A percentile compares a stretch with the other conserved stretches of the same genome.
Evolutionary conservation across 2,113 vertebrate genomes (phyloP).

Genomic region (Anhinga anhinga): DNA sequence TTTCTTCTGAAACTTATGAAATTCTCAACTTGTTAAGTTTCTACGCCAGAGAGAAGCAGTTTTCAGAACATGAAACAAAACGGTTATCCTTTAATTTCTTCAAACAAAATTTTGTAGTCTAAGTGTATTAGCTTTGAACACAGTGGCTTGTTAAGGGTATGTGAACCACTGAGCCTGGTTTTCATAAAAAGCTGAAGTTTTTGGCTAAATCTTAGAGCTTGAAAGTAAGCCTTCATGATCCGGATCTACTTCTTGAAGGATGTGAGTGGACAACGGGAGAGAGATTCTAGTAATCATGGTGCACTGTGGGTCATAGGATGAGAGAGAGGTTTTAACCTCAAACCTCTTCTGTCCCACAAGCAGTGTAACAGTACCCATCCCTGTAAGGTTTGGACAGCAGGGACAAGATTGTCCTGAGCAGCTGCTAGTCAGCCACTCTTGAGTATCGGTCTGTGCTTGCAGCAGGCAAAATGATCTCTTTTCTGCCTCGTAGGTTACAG

Average conservation of each 20-base stretch:
- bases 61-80: background rate
- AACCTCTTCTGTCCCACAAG: background rate
- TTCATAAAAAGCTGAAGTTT: background rate
- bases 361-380: background rate
- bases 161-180: background rate
- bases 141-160: background rate
- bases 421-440: background rate
- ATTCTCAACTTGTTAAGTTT: background rate
- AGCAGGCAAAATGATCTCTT: background rate
- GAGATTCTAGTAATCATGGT: background rate
- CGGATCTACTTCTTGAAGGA: background rate
- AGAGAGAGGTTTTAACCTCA: background rate
- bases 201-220: background rate
- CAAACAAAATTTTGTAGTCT: background rate
- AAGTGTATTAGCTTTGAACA: background rate
- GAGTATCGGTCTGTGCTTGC: background rate
- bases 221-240: background rate
- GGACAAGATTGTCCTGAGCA: background rate
- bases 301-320: background rate
- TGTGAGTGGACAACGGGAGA: background rate
- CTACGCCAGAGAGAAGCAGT: background rate
- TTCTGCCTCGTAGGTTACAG: background rate
- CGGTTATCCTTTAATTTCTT: background rate
- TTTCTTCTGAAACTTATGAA: background rate
- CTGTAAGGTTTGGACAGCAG: background rate